Conservation (phyloP, 37 sponge, comb jelly and placozoan species). For the Mnemiopsis leidyi region DNA sequence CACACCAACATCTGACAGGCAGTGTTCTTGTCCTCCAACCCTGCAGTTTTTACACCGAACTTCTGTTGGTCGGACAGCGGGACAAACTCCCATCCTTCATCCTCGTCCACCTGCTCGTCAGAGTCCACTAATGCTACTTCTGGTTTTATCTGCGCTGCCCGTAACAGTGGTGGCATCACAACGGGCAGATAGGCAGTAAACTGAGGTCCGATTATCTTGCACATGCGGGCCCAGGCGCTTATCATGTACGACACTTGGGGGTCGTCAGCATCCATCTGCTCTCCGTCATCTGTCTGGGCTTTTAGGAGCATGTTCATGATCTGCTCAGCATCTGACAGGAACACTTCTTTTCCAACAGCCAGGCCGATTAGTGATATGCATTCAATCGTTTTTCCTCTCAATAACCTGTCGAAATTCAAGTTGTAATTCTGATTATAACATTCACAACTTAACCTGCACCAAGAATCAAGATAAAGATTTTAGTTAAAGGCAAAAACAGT, state of each 20-base stretch:
- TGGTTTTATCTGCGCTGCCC: conserved; percentile 88
- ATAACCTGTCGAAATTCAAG: conserved; percentile 69
- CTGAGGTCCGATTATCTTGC: conserved; percentile 87
- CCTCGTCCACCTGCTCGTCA: conserved; percentile 80
- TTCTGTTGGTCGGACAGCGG: conserved; percentile 95
- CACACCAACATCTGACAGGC: conserved; percentile 99
- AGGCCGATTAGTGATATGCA: conserved; percentile 95
- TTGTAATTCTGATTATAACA: too few relatives aligned
- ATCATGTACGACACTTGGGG: conserved; percentile 94
- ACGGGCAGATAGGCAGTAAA: conserved; percentile 95
- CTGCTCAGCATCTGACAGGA: conserved; percentile 95
- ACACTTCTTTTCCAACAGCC: conserved; percentile 98
- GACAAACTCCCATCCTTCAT: conserved; percentile 97
- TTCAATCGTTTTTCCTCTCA: conserved; percentile 97
- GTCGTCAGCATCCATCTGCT: conserved; percentile 74
- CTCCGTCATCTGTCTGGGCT: conserved; percentile 83
- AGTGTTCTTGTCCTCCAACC: conserved; percentile 97
- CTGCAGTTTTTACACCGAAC: conserved; percentile 96
- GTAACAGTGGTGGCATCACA: conserved; percentile 89
- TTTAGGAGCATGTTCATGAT: conserved; percentile 91
- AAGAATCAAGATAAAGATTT: too few relatives aligned
- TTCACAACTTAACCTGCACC: not conserved
- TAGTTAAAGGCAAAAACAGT: too few relatives aligned
- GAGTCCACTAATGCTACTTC: conserved; percentile 91
- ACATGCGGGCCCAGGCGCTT: conserved; percentile 98